Conservation (phyloP, 2,888 invertebrate species). For the Pheosia tremula region DNA sequence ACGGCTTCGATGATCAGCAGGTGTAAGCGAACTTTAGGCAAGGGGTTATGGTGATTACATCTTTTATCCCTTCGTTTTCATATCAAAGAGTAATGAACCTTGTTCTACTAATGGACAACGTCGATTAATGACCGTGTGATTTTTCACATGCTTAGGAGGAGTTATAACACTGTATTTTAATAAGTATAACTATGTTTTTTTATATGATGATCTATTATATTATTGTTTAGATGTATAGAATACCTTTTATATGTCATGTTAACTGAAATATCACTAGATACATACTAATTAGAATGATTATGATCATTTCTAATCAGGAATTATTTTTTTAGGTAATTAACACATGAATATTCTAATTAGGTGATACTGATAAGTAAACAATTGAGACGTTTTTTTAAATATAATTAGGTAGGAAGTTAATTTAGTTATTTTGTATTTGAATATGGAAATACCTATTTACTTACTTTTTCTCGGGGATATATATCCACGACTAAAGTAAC, state of each 20-base stretch:
- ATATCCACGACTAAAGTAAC: slow-evolving; percentile 37
- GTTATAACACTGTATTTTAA: neutral
- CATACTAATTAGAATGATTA: too few species aligned
- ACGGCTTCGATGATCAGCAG: slow-evolving; percentile 84
- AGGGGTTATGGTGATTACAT: slow-evolving; percentile 84
- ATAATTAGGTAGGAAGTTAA: too few species aligned
- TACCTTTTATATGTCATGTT: too few species aligned
- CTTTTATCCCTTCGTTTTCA: slow-evolving; percentile 84
- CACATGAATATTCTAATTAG: slow-evolving; percentile 32
- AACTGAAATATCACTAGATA: too few species aligned
- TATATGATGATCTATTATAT: too few species aligned
- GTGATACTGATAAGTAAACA: neutral
- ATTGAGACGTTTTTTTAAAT: too few species aligned
- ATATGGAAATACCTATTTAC: neutral
- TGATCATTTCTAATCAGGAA: neutral
- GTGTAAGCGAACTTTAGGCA: slow-evolving; percentile 81
- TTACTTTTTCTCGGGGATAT: neutral
- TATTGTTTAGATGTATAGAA: too few species aligned
- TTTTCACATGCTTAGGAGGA: slow-evolving; percentile 40
- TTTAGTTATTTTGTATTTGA: too few species aligned
- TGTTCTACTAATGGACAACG: slow-evolving; percentile 75
- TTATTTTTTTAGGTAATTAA: neutral
- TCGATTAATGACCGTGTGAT: slow-evolving; percentile 78
- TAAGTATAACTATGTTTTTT: too few species aligned
- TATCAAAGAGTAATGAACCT: slow-evolving; percentile 84